Evolutionary conservation across 30 jellyfish, hydroid and myxozoan species (phyloP).

Genomic region (Aurelia sp.): DNA sequence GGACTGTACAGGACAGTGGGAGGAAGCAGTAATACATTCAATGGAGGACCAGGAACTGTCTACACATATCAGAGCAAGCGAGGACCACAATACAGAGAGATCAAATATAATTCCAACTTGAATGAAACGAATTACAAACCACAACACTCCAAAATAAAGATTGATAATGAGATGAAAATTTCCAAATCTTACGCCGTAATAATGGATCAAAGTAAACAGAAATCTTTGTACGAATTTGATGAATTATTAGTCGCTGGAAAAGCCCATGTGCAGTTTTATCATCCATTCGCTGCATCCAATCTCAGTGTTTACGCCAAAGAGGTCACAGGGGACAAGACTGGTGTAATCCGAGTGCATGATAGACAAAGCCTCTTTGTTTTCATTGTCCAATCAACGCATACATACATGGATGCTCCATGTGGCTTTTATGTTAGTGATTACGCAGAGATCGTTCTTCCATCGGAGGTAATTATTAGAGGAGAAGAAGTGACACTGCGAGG

Average conservation of each 20-base stretch:
- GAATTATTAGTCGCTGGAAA: conserved; percentile 54
- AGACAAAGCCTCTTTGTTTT: conserved; percentile 60
- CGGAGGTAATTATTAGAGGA: conserved; percentile 69
- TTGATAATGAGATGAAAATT: conserved; percentile 20
- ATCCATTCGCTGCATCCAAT: conserved; percentile 36
- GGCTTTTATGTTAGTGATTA: conserved; percentile 59
- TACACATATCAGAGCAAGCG: conserved; percentile 70
- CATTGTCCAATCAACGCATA: conserved; percentile 71
- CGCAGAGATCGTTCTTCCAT: conserved; percentile 63
- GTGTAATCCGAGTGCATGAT: conserved; percentile 52
- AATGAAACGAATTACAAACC: conserved; percentile 59
- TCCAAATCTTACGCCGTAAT: conserved; percentile 42
- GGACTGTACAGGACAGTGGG: conserved; percentile 55
- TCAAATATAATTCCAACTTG: conserved; percentile 35
- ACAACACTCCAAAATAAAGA: conserved; percentile 36
- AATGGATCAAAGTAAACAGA: conserved; percentile 47
- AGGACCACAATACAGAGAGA: conserved; percentile 72
- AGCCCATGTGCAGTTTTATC: conserved; percentile 57
- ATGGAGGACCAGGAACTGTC: conserved; percentile 71
- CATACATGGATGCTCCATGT: conserved; percentile 79
- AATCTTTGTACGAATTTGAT: conserved; percentile 42
- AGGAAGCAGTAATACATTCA: conserved; percentile 38
- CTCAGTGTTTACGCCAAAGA: conserved; percentile 64
- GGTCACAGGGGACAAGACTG: conserved; percentile 70
- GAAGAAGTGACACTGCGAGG: conserved; percentile 65